Percentiles rank a stretch among this genome's conserved stretches.
Conservation (phyloP, 2,113 vertebrate species). For the Lepus europaeus region DNA sequence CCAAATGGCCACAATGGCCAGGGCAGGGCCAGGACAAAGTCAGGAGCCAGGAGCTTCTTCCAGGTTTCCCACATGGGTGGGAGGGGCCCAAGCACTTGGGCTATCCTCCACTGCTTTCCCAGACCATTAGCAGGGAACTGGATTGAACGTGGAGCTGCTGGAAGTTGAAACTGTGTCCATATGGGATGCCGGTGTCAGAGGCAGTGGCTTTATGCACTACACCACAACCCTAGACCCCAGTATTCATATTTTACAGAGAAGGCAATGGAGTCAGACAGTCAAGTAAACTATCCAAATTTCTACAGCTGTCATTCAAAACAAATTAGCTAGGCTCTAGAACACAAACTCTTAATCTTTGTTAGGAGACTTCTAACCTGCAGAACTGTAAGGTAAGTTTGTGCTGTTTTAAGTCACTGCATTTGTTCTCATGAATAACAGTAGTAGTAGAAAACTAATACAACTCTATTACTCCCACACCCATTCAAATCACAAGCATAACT, state of each 20-base stretch:
- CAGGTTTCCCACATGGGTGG: too few relatives aligned
- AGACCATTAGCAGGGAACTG: too few relatives aligned
- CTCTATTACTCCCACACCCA: not conserved
- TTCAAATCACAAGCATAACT: not conserved
- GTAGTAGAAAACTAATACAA: not conserved
- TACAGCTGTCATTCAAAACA: not conserved
- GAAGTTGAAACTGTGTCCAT: too few relatives aligned
- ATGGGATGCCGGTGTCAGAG: too few relatives aligned
- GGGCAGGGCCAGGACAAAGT: too few relatives aligned
- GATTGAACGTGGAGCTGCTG: too few relatives aligned
- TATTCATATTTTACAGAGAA: slow-evolving; percentile 6
- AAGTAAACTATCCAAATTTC: not conserved
- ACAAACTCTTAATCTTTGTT: not conserved
- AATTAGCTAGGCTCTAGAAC: not conserved
- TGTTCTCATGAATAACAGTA: not conserved
- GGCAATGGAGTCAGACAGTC: not conserved
- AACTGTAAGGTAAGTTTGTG: not conserved
- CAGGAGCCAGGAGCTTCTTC: too few relatives aligned
- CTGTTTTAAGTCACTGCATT: not conserved
- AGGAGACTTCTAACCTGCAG: not conserved
- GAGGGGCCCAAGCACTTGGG: too few relatives aligned
- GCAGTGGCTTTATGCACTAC: too few relatives aligned
- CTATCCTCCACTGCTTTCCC: too few relatives aligned
- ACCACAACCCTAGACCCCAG: too few relatives aligned
- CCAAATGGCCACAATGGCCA: too few relatives aligned